A percentile compares a stretch with the other conserved stretches of the same genome.
Evolutionary conservation across 2,797 vertebrate genomes (phyloP).

Genomic region (Micromesistius poutassou): DNA sequence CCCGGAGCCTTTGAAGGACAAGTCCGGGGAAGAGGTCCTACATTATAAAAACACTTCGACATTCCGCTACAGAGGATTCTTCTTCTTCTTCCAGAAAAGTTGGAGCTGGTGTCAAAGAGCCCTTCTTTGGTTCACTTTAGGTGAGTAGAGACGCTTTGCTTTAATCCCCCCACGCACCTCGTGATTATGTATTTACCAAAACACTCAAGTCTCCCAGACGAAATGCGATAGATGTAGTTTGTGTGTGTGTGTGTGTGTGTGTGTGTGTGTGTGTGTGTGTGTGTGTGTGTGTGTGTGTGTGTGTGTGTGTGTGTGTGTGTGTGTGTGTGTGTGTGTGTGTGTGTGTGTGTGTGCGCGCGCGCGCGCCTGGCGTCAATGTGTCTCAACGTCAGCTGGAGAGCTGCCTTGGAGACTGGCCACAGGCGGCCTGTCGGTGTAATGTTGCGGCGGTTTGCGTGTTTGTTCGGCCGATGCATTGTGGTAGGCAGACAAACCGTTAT

Average conservation of each 20-base stretch:
- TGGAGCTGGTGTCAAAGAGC: constrained; percentile 32
- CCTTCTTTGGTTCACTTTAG: constrained; percentile 53
- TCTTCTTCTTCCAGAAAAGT: constrained; percentile 32
- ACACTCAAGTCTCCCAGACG: background rate
- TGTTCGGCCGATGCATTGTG: constrained; percentile 33
- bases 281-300: background rate
- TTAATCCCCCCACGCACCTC: background rate
- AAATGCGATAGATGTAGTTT: background rate
- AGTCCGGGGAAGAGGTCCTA: background rate
- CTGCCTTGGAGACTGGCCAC: constrained; percentile 59
- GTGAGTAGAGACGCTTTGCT: constrained; percentile 57
- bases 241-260: background rate
- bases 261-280: background rate
- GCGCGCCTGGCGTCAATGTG: constrained; percentile 67
- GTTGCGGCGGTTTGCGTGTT: constrained; percentile 46
- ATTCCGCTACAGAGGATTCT: background rate
- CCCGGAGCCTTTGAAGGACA: constrained; percentile 20
- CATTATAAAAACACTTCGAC: background rate
- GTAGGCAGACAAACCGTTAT: background rate
- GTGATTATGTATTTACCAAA: background rate
- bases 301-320: too few relatives aligned
- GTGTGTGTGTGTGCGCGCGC: constrained; percentile 36
- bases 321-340: constrained; percentile 10
- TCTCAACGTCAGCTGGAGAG: constrained; percentile 59
- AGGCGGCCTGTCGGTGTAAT: constrained; percentile 44